Base-by-base conservation (phyloP, 2,113 vertebrate genomes). In the Callipepla squamata region DNA sequence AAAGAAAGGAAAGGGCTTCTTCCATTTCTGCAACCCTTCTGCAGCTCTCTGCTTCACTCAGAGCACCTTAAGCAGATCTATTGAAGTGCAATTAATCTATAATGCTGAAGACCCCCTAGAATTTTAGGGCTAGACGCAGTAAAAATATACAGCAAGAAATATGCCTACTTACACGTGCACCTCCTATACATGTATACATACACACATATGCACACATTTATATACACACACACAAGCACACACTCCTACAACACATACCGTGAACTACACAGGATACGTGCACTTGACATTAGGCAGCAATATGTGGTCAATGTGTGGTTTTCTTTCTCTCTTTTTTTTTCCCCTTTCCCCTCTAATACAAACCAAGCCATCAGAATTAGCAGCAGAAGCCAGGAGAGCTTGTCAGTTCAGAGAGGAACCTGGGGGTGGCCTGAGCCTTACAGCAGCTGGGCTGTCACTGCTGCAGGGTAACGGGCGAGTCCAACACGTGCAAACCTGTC, bases 401-500 rank as follows among this genome's bases (percentile, higher is more conserved):
- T 11, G 28, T 23, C 77, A 61, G 53, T 40, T 92, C 22, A 1
- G 57, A 45, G 67, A 19, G 58, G 61, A 72, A 28, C 45, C 16
- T 8, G 78, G 26, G 14, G 1, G 9, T 9, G 22, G 45, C 0
- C 30, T 19, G 4, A 53, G 25, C 16, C 32, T 7, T 7, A 11
- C 5, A 36, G 34, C 36, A 63, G 67, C 23, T 47, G 75, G 38
- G 25, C 1, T 2, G 3, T 0, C 1, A 57, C 58, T 11, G 0
- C 3, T 3, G 32, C 0, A 0, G 45, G 26, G 57, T 57, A 18
- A 30, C 14, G 13, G 26, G 20, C 1, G 5, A 62, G 66, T 62
- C 83, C 83, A 50, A 22, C 78, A 23, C 76, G 62, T 65, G 40
- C 73, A 59, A 40, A 84, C 58, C 75, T 70, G 87, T n/a, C 59